Conservation (phyloP, 2,113 vertebrate genomes). For the Dryoscopus gambensis region DNA sequence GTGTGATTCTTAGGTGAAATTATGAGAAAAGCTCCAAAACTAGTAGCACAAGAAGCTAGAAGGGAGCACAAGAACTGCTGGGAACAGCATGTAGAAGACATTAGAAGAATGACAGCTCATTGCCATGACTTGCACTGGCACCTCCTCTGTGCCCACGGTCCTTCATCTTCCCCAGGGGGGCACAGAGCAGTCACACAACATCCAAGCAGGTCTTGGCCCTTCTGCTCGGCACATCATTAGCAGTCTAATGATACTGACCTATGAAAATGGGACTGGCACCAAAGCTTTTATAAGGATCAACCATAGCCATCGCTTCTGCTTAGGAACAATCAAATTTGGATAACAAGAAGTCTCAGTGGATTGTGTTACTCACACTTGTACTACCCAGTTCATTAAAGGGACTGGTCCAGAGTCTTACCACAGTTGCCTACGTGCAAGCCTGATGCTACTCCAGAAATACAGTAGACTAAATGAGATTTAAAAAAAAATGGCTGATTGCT, state of each 20-base stretch:
- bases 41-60: background rate
- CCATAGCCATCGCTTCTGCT: background rate
- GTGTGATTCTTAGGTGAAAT: background rate
- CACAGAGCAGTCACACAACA: background rate
- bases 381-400: background rate
- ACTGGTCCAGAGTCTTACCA: background rate
- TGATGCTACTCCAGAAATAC: background rate
- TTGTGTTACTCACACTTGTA: background rate
- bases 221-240: background rate
- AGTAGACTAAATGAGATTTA: background rate
- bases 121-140: background rate
- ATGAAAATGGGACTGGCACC: background rate
- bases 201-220: background rate
- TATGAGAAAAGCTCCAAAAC: background rate
- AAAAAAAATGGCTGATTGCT: background rate
- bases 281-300: background rate
- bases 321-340: background rate
- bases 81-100: background rate
- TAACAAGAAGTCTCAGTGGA: background rate
- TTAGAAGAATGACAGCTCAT: background rate
- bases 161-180: background rate
- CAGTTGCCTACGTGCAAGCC: background rate
- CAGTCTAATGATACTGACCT: background rate
- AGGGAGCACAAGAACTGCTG: background rate
- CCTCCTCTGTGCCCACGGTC: background rate